Percentiles rank a stretch among this genome's conserved stretches.
Conservation (phyloP, 2,113 vertebrate species). For the Papio anubis region DNA sequence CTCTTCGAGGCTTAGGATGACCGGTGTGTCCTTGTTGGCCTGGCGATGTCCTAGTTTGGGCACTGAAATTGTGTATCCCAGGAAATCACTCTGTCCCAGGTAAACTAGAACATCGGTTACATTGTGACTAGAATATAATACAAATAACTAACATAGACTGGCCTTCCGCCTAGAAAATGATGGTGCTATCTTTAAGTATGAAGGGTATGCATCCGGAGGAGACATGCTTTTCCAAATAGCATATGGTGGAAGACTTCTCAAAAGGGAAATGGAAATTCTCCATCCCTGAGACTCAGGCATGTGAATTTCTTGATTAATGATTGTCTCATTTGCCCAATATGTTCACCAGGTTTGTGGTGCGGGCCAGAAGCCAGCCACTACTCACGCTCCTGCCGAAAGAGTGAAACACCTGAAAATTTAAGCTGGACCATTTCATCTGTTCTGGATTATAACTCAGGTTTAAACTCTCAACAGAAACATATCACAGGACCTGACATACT, state of each 20-base stretch:
- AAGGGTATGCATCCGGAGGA: not conserved
- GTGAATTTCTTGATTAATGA: not conserved
- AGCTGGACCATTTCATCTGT: not conserved
- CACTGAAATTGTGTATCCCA: not conserved
- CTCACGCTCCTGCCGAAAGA: not conserved
- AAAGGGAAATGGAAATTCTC: not conserved
- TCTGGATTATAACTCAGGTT: not conserved
- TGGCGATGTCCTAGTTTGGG: not conserved
- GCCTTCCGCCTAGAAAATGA: not conserved
- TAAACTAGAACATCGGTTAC: not conserved
- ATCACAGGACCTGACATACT: not conserved
- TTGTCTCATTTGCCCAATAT: not conserved
- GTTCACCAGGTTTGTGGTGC: not conserved
- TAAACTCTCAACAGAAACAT: not conserved
- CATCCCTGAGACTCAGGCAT: not conserved
- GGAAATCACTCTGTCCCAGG: not conserved
- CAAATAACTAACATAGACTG: not conserved
- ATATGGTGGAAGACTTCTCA: not conserved
- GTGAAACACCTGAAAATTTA: not conserved
- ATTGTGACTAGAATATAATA: not conserved
- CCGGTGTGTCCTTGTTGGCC: accelerated
- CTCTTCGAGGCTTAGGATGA: not conserved
- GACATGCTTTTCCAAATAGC: not conserved
- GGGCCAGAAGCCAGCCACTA: not conserved
- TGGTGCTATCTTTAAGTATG: not conserved